Conservation (phyloP, 2,888 invertebrate species). For the Apamea anceps region DNA sequence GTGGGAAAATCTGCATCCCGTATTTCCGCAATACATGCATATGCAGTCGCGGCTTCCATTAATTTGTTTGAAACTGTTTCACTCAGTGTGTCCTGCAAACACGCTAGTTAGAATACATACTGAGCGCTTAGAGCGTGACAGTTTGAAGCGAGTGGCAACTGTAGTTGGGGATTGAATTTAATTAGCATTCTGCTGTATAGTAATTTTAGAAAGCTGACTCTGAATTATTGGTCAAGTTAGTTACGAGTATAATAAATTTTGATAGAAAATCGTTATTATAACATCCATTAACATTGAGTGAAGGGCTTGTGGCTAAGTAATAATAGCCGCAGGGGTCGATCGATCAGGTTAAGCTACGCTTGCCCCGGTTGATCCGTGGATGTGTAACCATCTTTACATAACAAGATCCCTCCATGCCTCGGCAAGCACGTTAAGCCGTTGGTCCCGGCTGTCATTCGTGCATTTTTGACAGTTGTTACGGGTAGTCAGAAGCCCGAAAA, state of each 20-base stretch:
- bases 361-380: too few species aligned
- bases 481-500: too few species aligned
- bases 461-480: too few species aligned
- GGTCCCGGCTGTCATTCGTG: too few species aligned
- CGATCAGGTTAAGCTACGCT: too few species aligned
- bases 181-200: conserved; percentile 1
- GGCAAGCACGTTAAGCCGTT: too few species aligned
- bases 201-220: neutral
- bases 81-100: conserved; percentile 24
- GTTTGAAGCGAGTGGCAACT: neutral
- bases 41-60: conserved; percentile 9
- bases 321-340: too few species aligned
- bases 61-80: conserved; percentile 28
- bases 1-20: neutral
- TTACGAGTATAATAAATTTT: too few species aligned
- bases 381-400: too few species aligned
- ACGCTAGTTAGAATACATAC: conserved; percentile 26
- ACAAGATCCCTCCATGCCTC: too few species aligned
- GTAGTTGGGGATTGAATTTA: conserved; percentile 1
- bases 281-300: neutral
- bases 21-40: conserved; percentile 3
- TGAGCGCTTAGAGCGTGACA: conserved; percentile 30
- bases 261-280: neutral
- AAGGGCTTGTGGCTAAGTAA: too few species aligned
- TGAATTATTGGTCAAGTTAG: neutral